Percentiles rank a stretch among this genome's conserved stretches.
These are phyloP conservation scores for Ciconia nigra DNA, from an alignment of 2,797 vertebrate genomes.

Conservation along the genomic window DNA sequence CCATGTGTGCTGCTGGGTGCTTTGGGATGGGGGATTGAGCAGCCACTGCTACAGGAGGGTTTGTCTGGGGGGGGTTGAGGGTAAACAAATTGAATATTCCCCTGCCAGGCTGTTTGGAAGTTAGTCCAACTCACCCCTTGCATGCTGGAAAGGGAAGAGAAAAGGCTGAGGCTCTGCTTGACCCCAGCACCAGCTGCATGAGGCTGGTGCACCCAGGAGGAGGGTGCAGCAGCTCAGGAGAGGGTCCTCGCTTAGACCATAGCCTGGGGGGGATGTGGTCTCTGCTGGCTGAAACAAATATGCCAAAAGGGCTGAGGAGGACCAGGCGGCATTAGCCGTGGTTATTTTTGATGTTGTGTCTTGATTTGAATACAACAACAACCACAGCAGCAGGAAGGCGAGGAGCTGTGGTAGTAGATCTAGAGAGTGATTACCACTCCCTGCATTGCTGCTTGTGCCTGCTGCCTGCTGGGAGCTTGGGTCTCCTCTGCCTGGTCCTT, in stretches of 20 bases:
- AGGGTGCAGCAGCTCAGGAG: background rate
- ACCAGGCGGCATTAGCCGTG: background rate
- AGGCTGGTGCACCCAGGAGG: background rate
- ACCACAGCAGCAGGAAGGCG: background rate
- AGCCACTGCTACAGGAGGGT: background rate
- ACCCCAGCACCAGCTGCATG: background rate
- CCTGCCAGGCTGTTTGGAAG: background rate
- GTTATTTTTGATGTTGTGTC: background rate
- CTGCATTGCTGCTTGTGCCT: accelerated
- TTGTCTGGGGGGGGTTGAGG: background rate
- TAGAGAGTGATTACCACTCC: background rate
- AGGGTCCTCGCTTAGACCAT: background rate
- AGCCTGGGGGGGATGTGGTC: accelerated
- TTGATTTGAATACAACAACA: background rate
- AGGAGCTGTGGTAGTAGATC: background rate
- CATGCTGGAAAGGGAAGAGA: background rate
- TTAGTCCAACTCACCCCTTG: background rate
- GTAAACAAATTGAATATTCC: background rate
- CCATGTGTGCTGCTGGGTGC: background rate
- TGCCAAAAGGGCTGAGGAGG: background rate
- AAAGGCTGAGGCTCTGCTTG: background rate
- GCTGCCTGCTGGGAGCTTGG: accelerated
- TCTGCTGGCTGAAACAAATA: background rate
- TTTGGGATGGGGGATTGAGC: background rate
- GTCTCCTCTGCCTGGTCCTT: background rate